These are phyloP conservation scores for Labrus mixtus DNA, from an alignment of 2,113 vertebrate genomes.

Conservation along the genomic window DNA sequence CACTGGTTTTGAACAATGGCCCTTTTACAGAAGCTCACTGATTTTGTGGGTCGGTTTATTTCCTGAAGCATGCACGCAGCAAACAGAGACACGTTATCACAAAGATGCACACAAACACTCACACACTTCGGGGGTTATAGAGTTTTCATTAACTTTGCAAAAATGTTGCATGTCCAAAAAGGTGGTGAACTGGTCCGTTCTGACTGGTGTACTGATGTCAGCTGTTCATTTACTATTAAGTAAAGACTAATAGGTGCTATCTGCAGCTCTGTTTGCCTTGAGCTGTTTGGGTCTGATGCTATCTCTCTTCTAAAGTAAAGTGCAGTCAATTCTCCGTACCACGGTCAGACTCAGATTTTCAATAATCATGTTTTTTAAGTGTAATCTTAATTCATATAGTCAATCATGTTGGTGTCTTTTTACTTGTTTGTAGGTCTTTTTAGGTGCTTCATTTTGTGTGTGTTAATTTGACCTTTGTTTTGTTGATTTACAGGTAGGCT, in stretches of 20 bases:
- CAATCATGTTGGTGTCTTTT: not conserved
- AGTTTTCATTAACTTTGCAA: conserved; percentile 47
- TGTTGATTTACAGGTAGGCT: not conserved
- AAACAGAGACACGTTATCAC: conserved; percentile 14
- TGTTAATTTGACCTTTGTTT: not conserved
- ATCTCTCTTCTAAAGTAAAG: not conserved
- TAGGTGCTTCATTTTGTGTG: too few species aligned
- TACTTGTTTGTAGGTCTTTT: not conserved
- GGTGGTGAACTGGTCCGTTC: conserved; percentile 29
- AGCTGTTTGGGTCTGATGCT: not conserved
- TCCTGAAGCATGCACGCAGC: conserved; percentile 12
- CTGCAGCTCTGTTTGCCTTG: not conserved
- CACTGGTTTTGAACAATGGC: not conserved
- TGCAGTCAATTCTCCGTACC: not conserved
- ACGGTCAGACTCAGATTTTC: not conserved
- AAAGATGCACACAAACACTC: not conserved
- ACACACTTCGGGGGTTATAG: conserved; percentile 19
- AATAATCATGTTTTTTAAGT: not conserved
- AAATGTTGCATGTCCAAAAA: conserved; percentile 65
- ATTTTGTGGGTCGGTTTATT: conserved; percentile 22
- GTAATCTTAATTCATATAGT: not conserved
- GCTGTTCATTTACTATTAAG: not conserved
- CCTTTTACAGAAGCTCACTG: not conserved
- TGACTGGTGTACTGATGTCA: not conserved
- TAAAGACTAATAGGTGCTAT: not conserved